Conservation (phyloP, 2,797 vertebrate species). For the Darevskia mixta region DNA sequence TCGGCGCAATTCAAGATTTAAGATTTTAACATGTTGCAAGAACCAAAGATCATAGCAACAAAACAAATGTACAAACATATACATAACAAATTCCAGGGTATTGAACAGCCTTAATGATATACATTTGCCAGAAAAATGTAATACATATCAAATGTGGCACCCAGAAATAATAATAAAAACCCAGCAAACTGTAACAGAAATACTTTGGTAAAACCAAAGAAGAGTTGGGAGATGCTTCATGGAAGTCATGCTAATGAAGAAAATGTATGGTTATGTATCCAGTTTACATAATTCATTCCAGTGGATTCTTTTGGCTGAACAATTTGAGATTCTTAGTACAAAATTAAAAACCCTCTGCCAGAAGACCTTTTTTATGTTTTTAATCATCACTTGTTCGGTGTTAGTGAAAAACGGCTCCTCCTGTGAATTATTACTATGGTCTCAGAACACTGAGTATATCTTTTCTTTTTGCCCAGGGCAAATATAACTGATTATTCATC, state of each 20-base stretch:
- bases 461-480: constrained; percentile 42
- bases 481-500: constrained; percentile 57
- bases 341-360: background rate
- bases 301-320: background rate
- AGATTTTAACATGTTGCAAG: background rate
- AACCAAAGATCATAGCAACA: background rate
- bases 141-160: background rate
- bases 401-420: background rate
- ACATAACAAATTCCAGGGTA: background rate
- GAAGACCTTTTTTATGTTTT: constrained; percentile 34
- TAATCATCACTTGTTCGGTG: constrained; percentile 13
- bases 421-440: constrained; percentile 41
- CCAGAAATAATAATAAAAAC: background rate
- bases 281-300: background rate
- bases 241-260: background rate
- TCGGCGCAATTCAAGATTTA: background rate
- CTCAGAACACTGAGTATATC: constrained; percentile 27
- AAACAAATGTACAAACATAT: background rate
- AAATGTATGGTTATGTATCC: background rate
- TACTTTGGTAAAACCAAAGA: background rate
- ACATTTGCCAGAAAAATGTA: background rate
- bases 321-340: constrained; percentile 8
- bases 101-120: background rate
- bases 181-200: background rate
- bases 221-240: background rate